These are phyloP conservation scores for Cephus rjabovi DNA, from an alignment of 2,888 invertebrate genomes.

Conservation along the genomic window DNA sequence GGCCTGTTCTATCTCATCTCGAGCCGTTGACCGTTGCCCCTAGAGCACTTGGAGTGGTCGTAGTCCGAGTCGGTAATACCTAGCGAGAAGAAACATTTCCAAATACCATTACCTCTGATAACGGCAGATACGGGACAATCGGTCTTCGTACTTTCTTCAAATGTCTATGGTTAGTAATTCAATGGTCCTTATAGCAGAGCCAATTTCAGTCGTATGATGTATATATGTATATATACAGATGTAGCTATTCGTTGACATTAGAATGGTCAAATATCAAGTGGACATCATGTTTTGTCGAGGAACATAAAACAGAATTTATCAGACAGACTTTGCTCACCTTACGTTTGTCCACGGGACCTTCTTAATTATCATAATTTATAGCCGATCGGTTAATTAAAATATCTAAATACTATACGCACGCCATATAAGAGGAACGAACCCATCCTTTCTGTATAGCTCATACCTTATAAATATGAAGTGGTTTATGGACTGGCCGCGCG, in stretches of 20 bases:
- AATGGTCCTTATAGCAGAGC: background rate
- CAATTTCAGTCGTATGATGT: background rate
- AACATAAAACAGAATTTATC: slow-evolving; percentile 15
- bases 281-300: background rate
- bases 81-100: background rate
- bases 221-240: background rate
- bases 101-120: background rate
- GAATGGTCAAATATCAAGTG: background rate
- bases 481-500: slow-evolving; percentile 26
- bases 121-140: background rate
- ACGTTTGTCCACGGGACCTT: slow-evolving; percentile 17
- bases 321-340: slow-evolving; percentile 12
- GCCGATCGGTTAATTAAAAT: slow-evolving; percentile 63
- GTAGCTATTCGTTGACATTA: background rate
- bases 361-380: slow-evolving; percentile 63
- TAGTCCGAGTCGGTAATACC: background rate
- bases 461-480: slow-evolving; percentile 27
- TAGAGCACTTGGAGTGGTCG: slow-evolving; percentile 42
- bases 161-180: background rate
- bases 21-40: slow-evolving; percentile 57
- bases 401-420: slow-evolving; percentile 56
- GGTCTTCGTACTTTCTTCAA: background rate
- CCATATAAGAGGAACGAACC: slow-evolving; percentile 37
- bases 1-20: slow-evolving; percentile 64
- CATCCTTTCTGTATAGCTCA: slow-evolving; percentile 32